Evolutionary conservation across 2,113 vertebrate species (phyloP).

Genomic region (Boleophthalmus pectinirostris): DNA sequence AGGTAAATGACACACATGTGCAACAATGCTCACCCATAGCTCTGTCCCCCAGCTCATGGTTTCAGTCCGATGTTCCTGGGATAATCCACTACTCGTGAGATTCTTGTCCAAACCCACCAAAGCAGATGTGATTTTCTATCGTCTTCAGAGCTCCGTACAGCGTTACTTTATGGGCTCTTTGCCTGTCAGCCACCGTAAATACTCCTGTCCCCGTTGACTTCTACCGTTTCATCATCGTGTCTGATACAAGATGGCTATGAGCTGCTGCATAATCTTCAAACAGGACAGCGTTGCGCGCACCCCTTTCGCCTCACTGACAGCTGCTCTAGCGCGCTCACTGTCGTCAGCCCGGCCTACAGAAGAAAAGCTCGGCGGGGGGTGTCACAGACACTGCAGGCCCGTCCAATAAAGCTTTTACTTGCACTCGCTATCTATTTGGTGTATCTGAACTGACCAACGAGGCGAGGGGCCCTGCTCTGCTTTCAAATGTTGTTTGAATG

Average conservation of each 20-base stretch:
- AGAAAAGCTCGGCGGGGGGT: background rate
- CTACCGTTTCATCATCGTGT: slow-evolving; percentile 69
- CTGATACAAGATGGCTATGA: slow-evolving; percentile 69
- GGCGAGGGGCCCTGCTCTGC: background rate
- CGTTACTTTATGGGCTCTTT: background rate
- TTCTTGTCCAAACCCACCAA: slow-evolving; percentile 37
- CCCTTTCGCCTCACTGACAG: slow-evolving; percentile 62
- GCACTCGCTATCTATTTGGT: background rate
- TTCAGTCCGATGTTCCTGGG: slow-evolving; percentile 65
- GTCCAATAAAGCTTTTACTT: slow-evolving; percentile 21
- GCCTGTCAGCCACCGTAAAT: slow-evolving; percentile 2
- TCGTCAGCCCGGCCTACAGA: background rate
- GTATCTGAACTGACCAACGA: background rate
- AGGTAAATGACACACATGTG: slow-evolving; percentile 21
- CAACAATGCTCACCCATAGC: slow-evolving; percentile 71
- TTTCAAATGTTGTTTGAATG: slow-evolving; percentile 24
- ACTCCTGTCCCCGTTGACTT: slow-evolving; percentile 2
- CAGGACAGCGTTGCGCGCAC: slow-evolving; percentile 49
- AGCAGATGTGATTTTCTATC: slow-evolving; percentile 18
- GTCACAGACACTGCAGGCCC: slow-evolving; percentile 33
- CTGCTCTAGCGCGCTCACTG: slow-evolving; percentile 61
- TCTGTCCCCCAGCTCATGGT: slow-evolving; percentile 81
- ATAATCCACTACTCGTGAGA: slow-evolving; percentile 71
- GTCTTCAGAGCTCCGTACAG: background rate
- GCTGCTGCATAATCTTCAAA: slow-evolving; percentile 62